phyloP scores from a whole-genome alignment of 2,113 vertebrate species.

The pig (Sus scrofa) region T2T-Sscrofa CM000814.6:125685001-125685500 shows the following conservation, averaged over 20 bases:
- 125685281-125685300: neutral
- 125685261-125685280: neutral
- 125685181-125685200: constrained; percentile 12
- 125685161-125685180: neutral
- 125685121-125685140: neutral
- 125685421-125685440: neutral
- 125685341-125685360: neutral
- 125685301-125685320: neutral
- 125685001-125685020: constrained; percentile 4
- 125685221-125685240: neutral
- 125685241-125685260: neutral
- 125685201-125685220: constrained; percentile 22
- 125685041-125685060: neutral
- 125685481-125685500: too few relatives aligned
- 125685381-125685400: neutral
- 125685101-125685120: neutral
- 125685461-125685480: too few relatives aligned
- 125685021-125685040: neutral
- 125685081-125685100: neutral
- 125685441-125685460: too few relatives aligned
- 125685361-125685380: neutral
- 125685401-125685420: neutral
- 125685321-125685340: neutral
- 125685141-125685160: constrained; percentile 15
- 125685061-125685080: neutral